Base-by-base conservation (phyloP, 2,888 invertebrate species). In the Agrypnus murinus region DNA sequence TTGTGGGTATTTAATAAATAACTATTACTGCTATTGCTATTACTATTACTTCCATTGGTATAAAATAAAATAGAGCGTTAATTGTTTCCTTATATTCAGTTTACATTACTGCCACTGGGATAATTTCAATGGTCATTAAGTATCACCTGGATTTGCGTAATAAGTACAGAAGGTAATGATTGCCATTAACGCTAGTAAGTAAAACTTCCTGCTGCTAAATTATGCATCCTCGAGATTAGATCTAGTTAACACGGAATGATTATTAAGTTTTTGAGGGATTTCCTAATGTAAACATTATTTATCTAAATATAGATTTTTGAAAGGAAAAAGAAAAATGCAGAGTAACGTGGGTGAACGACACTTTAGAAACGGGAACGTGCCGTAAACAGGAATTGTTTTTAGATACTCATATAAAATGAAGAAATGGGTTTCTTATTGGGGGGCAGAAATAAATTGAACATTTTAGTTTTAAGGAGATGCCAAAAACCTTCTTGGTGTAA, bases 71-170 rank as follows among this genome's bases (percentile, higher is more conserved):
- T 25, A 25, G 10, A 12, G n/a, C 34, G 55, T 55, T 36, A 55
- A 55, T 55, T 15, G 55, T 55, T 55, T 55, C 55, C 55, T 55
- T 55, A 55, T 55, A 36, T 17, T 55, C 34, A 36, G 10, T 10
- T 25, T 55, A 15, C 15, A 55, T 36, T 17, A 15, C 55, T 17
- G 34, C n/a, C n/a, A n/a, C 25, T 25, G 25, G 25, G 55, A 55
- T 55, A 55, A 36, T 36, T 36, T 36, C 36, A 17, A 55, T 36
- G 36, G 15, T 15, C 55, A 55, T 55, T 55, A 55, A 55, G 36
- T 55, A 36, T 55, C 36, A 14, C 55, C 17, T 55, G 17, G 34
- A 55, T 55, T 55, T 55, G 55, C 55, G 55, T 36, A 55, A 55
- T 36, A 17, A 14, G 15, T 36, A 2, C 36, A 55, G 10, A 31